phyloP scores from a whole-genome alignment of 2,797 vertebrate species.

The Leptoclinus maculatus region DNA sequence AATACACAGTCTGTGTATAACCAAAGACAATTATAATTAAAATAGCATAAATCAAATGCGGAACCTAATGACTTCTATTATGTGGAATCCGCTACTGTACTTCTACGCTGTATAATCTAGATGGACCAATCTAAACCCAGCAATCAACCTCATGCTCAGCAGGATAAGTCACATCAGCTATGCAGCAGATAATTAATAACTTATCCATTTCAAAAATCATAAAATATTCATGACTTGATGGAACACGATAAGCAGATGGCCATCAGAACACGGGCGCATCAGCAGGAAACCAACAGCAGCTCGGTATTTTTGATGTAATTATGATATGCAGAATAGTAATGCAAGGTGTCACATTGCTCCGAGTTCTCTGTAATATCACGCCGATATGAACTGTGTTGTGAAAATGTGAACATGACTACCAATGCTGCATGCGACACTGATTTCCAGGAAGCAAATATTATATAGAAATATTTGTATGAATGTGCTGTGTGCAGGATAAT shows the following conservation, averaged over 20 bases:
- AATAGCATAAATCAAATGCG: not conserved
- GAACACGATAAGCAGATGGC: constrained; percentile 3
- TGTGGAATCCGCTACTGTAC: not conserved
- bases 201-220: not conserved
- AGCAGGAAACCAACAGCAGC: constrained; percentile 5
- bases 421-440: not conserved
- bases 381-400: constrained; percentile 6
- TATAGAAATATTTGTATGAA: constrained; percentile 4
- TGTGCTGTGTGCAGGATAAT: not conserved
- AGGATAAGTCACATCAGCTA: not conserved
- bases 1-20: not conserved
- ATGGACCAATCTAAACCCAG: not conserved
- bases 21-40: not conserved
- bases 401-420: constrained; percentile 12
- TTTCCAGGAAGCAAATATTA: not conserved
- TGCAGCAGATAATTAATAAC: not conserved
- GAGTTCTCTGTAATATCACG: constrained; percentile 8
- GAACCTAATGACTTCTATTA: not conserved
- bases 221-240: constrained; percentile 8
- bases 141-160: not conserved
- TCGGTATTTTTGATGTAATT: constrained; percentile 54
- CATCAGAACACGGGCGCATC: constrained; percentile 11
- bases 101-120: not conserved
- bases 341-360: constrained; percentile 7
- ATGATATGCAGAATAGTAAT: constrained; percentile 51